phyloP scores from a whole-genome alignment of 2,113 vertebrate genomes.

The Pygoscelis adeliae region DNA sequence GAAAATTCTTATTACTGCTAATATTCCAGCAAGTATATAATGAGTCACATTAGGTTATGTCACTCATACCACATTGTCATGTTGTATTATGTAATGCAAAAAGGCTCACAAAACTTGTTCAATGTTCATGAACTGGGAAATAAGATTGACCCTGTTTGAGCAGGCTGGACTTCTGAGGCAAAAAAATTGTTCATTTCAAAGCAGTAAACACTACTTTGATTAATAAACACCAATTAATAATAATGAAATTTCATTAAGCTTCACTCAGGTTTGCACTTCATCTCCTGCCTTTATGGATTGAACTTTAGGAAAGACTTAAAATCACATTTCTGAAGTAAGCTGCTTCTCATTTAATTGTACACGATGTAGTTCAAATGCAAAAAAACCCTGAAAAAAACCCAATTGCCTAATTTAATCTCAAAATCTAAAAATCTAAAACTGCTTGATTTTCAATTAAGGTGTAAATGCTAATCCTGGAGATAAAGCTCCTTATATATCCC shows the following conservation, averaged over 20 bases:
- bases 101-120: neutral
- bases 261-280: neutral
- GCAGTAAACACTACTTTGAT: neutral
- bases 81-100: neutral
- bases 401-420: neutral
- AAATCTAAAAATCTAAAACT: neutral
- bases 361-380: neutral
- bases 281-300: neutral
- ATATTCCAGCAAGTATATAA: neutral
- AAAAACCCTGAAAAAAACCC: neutral
- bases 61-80: neutral
- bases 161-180: neutral
- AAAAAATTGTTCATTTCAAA: neutral
- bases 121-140: neutral
- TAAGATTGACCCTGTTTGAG: neutral
- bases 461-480: neutral
- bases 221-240: neutral
- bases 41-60: neutral
- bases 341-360: neutral
- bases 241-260: neutral
- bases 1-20: neutral
- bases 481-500: neutral
- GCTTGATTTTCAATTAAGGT: neutral
- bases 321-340: neutral
- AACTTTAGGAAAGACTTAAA: neutral